Evolutionary conservation across 2,113 vertebrate species (phyloP).

Genomic region (Eonycteris spelaea): DNA sequence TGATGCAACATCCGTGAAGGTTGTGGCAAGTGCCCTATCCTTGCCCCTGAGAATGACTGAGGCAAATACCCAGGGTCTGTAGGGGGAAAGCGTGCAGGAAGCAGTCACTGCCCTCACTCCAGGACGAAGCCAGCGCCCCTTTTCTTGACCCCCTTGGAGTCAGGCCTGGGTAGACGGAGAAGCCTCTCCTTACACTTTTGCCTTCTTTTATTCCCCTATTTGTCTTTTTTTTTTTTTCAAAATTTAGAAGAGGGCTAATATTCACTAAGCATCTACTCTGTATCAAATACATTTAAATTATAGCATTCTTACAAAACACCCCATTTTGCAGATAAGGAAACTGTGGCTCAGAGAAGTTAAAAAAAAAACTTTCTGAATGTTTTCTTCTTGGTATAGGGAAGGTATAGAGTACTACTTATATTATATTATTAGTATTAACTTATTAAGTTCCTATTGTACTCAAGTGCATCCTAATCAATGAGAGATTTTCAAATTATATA

Average conservation of each 20-base stretch:
- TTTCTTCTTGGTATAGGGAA: background rate
- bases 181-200: background rate
- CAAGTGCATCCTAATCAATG: background rate
- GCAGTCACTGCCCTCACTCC: background rate
- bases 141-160: background rate
- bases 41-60: background rate
- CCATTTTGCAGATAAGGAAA: background rate
- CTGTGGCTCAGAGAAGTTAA: background rate
- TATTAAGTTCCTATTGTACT: background rate
- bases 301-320: background rate
- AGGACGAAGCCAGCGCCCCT: background rate
- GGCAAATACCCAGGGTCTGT: background rate
- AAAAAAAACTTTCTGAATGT: background rate
- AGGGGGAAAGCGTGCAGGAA: rapidly evolving
- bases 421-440: background rate
- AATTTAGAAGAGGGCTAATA: background rate
- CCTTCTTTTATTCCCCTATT: background rate
- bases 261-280: background rate
- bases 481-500: background rate
- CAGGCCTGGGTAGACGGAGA: background rate
- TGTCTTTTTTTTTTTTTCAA: background rate
- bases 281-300: background rate
- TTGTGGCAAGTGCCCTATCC: background rate
- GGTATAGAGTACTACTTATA: background rate
- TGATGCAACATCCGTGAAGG: background rate